These are phyloP conservation scores for Aleiodes leptofemur DNA, from an alignment of 2,888 invertebrate genomes.

Conservation along the genomic window DNA sequence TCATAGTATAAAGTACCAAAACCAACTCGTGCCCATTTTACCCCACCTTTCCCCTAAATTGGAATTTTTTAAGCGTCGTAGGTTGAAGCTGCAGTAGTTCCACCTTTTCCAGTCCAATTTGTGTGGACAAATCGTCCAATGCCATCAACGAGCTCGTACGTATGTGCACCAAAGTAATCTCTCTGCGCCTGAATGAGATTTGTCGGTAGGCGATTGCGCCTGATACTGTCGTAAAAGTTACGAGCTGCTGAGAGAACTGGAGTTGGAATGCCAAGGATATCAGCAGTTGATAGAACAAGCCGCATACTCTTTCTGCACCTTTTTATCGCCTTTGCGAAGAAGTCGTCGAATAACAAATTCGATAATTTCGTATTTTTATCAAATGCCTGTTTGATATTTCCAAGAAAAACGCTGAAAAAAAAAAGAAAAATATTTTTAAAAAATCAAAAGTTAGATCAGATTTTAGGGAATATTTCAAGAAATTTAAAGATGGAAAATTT, in stretches of 20 bases:
- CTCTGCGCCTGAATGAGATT: slow-evolving; percentile 98
- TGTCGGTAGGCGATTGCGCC: slow-evolving; percentile 90
- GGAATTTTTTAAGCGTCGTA: slow-evolving; percentile 82
- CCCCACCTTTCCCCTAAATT: no score
- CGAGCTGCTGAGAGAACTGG: slow-evolving; percentile 96
- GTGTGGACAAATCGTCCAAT: slow-evolving; percentile 96
- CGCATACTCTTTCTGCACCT: slow-evolving; percentile 91
- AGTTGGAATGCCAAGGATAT: slow-evolving; percentile 91
- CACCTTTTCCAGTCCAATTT: slow-evolving; percentile 99
- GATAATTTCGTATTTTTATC: slow-evolving; percentile 90
- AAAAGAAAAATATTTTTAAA: slow-evolving; percentile 8
- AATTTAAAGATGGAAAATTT: no score
- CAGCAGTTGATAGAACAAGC: slow-evolving; percentile 84
- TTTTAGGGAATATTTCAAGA: no score
- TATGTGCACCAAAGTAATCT: slow-evolving; percentile 99
- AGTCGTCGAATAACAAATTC: slow-evolving; percentile 94
- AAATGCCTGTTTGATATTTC: slow-evolving; percentile 95
- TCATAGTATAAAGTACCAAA: no score
- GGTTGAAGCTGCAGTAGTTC: slow-evolving; percentile 95
- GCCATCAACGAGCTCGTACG: slow-evolving; percentile 91
- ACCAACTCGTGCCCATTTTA: no score
- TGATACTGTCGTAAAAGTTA: slow-evolving; percentile 98
- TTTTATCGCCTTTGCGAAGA: slow-evolving; percentile 91
- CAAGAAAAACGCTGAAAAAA: slow-evolving; percentile 84
- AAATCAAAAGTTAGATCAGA: no score